Conservation (phyloP, 2,888 invertebrate genomes). For the Thymelicus lineola region DNA sequence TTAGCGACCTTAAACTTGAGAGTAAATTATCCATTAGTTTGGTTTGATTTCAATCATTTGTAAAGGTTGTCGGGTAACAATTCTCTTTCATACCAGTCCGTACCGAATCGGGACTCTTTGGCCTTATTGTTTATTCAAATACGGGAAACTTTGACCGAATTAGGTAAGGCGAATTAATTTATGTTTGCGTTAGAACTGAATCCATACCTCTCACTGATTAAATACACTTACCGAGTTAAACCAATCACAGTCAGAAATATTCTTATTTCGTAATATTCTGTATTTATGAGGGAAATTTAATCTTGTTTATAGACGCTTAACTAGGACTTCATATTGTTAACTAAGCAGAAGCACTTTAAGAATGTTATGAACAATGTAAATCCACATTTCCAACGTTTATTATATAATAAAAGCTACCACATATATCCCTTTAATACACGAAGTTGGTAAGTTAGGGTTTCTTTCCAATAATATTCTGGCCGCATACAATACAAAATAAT, state of each 20-base stretch:
- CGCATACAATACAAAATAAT: conserved; percentile 9
- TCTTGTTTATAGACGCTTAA: too few species aligned
- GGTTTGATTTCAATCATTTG: conserved; percentile 37
- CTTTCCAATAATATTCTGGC: not conserved
- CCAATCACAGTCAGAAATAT: not conserved
- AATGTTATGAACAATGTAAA: too few species aligned
- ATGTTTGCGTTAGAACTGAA: conserved; percentile 82
- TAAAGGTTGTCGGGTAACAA: conserved; percentile 38
- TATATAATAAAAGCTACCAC: too few species aligned
- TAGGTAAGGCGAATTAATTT: conserved; percentile 81
- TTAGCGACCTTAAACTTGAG: conserved; percentile 32
- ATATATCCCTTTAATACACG: too few species aligned
- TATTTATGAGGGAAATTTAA: not conserved
- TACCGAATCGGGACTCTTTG: conserved; percentile 57
- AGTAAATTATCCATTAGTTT: conserved; percentile 36
- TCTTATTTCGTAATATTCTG: not conserved
- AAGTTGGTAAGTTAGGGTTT: too few species aligned
- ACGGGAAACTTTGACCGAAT: conserved; percentile 75
- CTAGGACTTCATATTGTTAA: too few species aligned
- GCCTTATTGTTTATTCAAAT: conserved; percentile 81
- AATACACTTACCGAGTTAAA: conserved; percentile 70
- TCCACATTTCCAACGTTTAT: too few species aligned
- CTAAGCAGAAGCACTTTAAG: conserved; percentile 52
- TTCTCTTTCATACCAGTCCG: conserved; percentile 33
- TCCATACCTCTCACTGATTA: conserved; percentile 79